Evolutionary conservation across 2,888 invertebrate genomes (phyloP).

Genomic region (Chirona hameri): DNA sequence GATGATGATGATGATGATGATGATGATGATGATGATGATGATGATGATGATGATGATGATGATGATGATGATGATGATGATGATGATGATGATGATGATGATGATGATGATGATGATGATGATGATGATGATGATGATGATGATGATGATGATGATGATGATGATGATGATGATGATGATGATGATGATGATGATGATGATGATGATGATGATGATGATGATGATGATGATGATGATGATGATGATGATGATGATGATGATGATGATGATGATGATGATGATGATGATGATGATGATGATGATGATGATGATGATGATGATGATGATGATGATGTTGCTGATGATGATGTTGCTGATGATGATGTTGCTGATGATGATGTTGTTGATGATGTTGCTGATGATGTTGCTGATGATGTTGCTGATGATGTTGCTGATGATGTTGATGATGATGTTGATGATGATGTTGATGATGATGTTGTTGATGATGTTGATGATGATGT

Average conservation of each 20-base stretch:
- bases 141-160: background rate
- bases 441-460: too few relatives aligned
- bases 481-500: too few relatives aligned
- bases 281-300: too few relatives aligned
- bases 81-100: background rate
- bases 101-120: background rate
- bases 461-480: too few relatives aligned
- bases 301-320: too few relatives aligned
- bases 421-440: too few relatives aligned
- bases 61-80: conserved; percentile 7
- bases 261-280: too few relatives aligned
- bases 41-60: conserved; percentile 5
- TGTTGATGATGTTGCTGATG: too few relatives aligned
- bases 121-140: conserved; percentile 6
- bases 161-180: conserved; percentile 22
- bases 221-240: conserved; percentile 30
- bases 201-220: conserved; percentile 27
- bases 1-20: background rate
- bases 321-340: too few relatives aligned
- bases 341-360: too few relatives aligned
- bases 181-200: background rate
- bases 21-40: background rate
- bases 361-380: too few relatives aligned
- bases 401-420: too few relatives aligned
- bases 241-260: conserved; percentile 27